Percentiles rank a stretch among this genome's conserved stretches.
phyloP scores from a whole-genome alignment of 2,888 invertebrate genomes.

The Adelognathus sp. region DNA sequence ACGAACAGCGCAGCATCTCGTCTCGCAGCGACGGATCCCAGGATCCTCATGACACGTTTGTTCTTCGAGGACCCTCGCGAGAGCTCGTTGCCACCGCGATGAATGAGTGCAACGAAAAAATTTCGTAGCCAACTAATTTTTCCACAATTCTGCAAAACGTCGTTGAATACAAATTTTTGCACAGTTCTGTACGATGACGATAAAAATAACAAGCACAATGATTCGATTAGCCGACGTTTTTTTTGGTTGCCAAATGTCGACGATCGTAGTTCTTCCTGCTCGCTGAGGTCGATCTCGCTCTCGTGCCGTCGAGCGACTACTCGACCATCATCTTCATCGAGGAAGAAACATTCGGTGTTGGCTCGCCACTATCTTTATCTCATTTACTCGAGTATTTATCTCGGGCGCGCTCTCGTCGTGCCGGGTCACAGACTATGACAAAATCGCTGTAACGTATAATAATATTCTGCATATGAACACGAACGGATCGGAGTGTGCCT shows the following conservation, averaged over 20 bases:
- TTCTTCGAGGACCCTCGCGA: not conserved
- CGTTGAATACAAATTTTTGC: not conserved
- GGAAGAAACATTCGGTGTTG: constrained; percentile 16
- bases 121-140: not conserved
- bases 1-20: constrained; percentile 49
- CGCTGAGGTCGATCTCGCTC: constrained; percentile 26
- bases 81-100: not conserved
- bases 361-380: constrained; percentile 42
- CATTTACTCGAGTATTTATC: constrained; percentile 12
- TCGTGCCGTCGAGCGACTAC: constrained; percentile 28
- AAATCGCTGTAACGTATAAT: constrained; percentile 74
- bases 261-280: constrained; percentile 7
- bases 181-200: not conserved
- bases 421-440: constrained; percentile 66
- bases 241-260: not conserved
- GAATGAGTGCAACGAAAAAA: not conserved
- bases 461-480: constrained; percentile 31
- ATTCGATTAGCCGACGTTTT: not conserved
- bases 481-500: not conserved
- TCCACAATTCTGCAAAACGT: not conserved
- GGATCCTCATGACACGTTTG: constrained; percentile 64
- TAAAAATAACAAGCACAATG: not conserved
- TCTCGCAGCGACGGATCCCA: constrained; percentile 59
- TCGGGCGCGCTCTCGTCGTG: constrained; percentile 17
- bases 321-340: constrained; percentile 5